Percentiles rank a stretch among this genome's conserved stretches.
These are phyloP conservation scores for Pteruthius melanotis DNA, from an alignment of 2,113 vertebrate species.

Conservation along the genomic window DNA sequence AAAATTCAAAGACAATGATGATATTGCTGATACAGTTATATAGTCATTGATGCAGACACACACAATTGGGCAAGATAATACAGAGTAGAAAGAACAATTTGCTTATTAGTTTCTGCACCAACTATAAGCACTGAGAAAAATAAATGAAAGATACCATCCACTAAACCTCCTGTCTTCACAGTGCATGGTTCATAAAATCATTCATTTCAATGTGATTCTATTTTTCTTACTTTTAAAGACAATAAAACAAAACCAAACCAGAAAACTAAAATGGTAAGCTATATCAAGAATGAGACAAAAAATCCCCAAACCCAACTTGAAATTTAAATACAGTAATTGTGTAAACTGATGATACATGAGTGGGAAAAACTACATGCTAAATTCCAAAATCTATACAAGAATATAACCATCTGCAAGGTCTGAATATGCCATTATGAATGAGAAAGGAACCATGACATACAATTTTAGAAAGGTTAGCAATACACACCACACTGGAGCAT, in stretches of 20 bases:
- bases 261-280: not conserved
- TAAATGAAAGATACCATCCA: rapidly evolving
- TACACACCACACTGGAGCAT: rapidly evolving
- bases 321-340: not conserved
- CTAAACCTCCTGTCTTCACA: not conserved
- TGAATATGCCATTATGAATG: not conserved
- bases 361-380: not conserved
- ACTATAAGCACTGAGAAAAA: not conserved
- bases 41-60: not conserved
- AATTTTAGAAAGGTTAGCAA: not conserved
- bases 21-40: not conserved
- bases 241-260: not conserved
- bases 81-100: not conserved
- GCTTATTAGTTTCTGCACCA: not conserved
- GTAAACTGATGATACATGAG: not conserved
- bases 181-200: not conserved
- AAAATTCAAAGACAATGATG: not conserved
- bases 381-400: not conserved
- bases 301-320: not conserved
- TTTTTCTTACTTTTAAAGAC: not conserved
- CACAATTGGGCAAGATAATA: not conserved
- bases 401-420: not conserved
- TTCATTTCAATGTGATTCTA: rapidly evolving
- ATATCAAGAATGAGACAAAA: not conserved
- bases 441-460: not conserved